Evolutionary conservation across 2,113 vertebrate genomes (phyloP).

Genomic region (Cyprinus carpio): DNA sequence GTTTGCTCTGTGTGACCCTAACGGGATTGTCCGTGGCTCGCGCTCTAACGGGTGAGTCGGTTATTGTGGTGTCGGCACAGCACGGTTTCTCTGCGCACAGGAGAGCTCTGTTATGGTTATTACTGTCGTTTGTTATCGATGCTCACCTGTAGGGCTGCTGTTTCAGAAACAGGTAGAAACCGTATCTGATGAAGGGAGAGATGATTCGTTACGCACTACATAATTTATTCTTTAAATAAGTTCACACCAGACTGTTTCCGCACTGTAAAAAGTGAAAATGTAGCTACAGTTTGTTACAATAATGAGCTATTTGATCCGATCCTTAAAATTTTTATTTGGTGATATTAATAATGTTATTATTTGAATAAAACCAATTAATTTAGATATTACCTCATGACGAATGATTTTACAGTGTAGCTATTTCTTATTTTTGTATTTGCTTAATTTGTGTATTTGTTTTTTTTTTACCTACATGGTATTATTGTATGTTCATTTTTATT

Average conservation of each 20-base stretch:
- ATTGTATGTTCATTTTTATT: neutral
- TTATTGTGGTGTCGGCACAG: neutral
- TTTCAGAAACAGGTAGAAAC: neutral
- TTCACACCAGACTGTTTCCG: neutral
- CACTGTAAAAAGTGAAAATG: neutral
- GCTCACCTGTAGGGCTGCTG: slow-evolving; percentile 2
- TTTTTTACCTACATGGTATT: neutral
- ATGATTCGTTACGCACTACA: neutral
- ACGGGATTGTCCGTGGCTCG: slow-evolving; percentile 9
- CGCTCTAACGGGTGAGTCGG: slow-evolving; percentile 34
- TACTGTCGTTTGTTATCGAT: slow-evolving; percentile 5
- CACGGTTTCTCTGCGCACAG: neutral
- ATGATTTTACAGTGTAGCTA: neutral
- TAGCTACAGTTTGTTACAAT: neutral
- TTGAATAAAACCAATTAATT: neutral
- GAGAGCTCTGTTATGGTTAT: neutral
- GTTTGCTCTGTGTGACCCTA: slow-evolving; percentile 24
- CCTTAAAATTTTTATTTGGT: neutral
- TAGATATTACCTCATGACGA: neutral
- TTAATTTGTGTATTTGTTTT: neutral
- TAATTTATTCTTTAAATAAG: neutral
- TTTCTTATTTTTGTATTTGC: neutral
- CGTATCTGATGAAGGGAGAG: neutral
- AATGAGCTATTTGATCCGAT: neutral
- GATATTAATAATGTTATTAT: neutral